phyloP scores from a whole-genome alignment of 2,113 vertebrate genomes.

The Scolopax mira region DNA sequence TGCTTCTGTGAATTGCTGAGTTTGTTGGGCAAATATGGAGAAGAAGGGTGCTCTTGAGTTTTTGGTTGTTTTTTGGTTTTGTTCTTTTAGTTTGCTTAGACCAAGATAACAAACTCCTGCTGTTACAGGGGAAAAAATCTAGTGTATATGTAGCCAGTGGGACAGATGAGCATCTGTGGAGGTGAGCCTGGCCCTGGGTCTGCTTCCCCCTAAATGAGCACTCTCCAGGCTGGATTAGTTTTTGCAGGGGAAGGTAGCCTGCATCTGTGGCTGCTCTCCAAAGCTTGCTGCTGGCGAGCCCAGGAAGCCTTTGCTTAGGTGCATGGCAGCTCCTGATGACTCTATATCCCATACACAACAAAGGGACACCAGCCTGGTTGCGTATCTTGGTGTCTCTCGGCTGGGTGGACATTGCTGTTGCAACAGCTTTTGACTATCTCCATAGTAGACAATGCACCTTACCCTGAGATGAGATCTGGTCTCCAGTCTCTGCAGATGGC shows the following conservation, averaged over 20 bases:
- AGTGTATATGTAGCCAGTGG: fast-evolving
- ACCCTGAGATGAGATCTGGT: background rate
- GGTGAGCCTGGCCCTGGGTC: background rate
- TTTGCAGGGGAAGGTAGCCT: background rate
- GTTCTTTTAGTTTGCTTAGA: background rate
- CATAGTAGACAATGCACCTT: background rate
- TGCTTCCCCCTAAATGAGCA: background rate
- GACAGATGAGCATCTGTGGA: fast-evolving
- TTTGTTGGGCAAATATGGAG: background rate
- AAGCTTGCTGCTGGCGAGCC: background rate
- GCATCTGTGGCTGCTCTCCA: background rate
- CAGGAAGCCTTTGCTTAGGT: background rate
- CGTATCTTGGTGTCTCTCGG: background rate
- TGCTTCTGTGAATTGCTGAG: background rate
- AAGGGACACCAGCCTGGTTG: background rate
- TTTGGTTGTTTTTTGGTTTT: background rate
- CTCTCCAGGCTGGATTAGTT: background rate
- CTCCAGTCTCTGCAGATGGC: background rate
- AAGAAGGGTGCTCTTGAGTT: background rate
- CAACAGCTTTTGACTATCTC: background rate
- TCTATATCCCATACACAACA: fast-evolving
- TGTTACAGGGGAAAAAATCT: background rate
- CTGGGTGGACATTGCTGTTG: background rate
- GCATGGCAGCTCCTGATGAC: background rate
- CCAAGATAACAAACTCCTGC: background rate